phyloP scores from a whole-genome alignment of 2,113 vertebrate genomes.

The Meleagris gallopavo region DNA sequence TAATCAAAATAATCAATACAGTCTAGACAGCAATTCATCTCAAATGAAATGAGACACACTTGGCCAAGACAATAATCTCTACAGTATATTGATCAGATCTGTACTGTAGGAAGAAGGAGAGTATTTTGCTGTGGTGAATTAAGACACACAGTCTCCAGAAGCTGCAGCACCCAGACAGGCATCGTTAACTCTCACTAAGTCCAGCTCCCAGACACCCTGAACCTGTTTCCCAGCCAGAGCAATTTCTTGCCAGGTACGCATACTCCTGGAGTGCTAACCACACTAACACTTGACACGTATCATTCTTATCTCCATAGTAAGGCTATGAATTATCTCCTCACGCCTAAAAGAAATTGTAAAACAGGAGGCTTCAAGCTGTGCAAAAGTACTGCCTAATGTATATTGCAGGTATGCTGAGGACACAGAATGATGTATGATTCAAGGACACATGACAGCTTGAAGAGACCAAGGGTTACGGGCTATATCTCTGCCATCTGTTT shows the following conservation, averaged over 20 bases:
- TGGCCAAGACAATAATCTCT: neutral
- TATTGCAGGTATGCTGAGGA: neutral
- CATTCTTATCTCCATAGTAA: neutral
- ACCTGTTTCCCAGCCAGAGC: neutral
- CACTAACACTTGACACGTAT: neutral
- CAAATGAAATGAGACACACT: neutral
- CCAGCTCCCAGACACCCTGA: neutral
- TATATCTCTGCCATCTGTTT: constrained; percentile 40
- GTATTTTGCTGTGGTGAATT: neutral
- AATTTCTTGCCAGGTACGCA: neutral
- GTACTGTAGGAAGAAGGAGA: neutral
- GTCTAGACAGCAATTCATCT: neutral
- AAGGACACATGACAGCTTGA: neutral
- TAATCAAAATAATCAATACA: neutral
- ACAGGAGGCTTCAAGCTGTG: neutral
- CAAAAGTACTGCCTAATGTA: neutral
- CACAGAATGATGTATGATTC: neutral
- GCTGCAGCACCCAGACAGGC: neutral
- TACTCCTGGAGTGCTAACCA: neutral
- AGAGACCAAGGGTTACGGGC: neutral
- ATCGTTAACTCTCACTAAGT: neutral
- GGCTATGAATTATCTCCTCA: neutral
- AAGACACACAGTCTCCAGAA: neutral
- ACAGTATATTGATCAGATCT: neutral
- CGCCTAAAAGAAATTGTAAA: neutral